phyloP scores from a whole-genome alignment of 2,113 vertebrate species.

The Recurvirostra avosetta region DNA sequence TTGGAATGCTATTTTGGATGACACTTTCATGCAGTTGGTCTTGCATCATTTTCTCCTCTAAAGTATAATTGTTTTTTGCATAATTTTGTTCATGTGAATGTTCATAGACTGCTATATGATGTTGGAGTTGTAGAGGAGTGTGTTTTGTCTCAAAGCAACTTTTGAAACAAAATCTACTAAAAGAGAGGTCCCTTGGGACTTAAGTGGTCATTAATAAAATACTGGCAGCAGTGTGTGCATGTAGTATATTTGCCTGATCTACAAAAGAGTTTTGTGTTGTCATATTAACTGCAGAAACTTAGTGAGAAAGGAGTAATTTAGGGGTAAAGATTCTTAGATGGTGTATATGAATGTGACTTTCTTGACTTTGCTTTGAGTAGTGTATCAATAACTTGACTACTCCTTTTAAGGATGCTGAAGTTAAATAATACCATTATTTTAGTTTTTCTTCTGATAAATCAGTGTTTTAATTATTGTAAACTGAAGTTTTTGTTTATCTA shows the following conservation, averaged over 20 bases:
- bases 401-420: neutral
- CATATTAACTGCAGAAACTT: neutral
- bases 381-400: neutral
- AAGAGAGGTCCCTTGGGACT: neutral
- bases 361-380: neutral
- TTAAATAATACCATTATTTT: neutral
- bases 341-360: neutral
- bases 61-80: neutral
- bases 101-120: neutral
- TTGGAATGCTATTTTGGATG: neutral
- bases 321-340: neutral
- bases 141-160: neutral
- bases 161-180: neutral
- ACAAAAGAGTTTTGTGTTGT: neutral
- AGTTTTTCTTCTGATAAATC: neutral
- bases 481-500: neutral
- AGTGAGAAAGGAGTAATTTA: neutral
- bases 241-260: neutral
- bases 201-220: neutral
- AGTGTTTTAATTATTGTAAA: neutral
- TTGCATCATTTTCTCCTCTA: neutral
- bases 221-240: neutral
- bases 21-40: neutral
- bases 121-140: neutral
- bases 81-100: neutral